Evolutionary conservation across 2,888 invertebrate species (phyloP), one percentile per base, ranked within the genome.

Genomic region (Odontomyia ornata): DNA sequence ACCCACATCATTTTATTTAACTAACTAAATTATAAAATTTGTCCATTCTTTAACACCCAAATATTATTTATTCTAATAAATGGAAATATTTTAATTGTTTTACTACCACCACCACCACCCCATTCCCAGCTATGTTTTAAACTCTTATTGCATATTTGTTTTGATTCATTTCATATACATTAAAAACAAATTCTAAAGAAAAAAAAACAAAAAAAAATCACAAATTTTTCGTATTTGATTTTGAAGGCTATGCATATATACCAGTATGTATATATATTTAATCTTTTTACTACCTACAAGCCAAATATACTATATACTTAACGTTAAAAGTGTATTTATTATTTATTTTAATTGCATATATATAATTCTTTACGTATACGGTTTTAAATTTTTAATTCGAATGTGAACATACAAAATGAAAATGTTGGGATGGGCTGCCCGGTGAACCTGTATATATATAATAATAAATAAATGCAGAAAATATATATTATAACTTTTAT

Each of bases 371-470:
- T n/a, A 5, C 9, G 36, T 36, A 36, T 36, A 36, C 36, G 9
- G 9, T 36, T n/a, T n/a, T n/a, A n/a, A 36, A 36, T 7, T 9
- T n/a, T 52, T 15, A n/a, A 82, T 79, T 81, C 82, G 81, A 83
- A 82, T 82, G n/a, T 27, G 67, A 11, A 71, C 2, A 73, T 73
- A 67, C 25, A 67, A 47, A 76, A 78, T 62, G 75, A 71, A 82
- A 83, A 85, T 86, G 86, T 86, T 86, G 86, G 86, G 86, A 86
- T 86, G 86, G 86, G 86, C 86, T 86, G 86, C 86, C 86, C 86
- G 86, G 85, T 86, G 85, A 86, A n/a, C n/a, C n/a, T n/a, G n/a
- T n/a, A n/a, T n/a, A n/a, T n/a, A n/a, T n/a, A n/a, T n/a, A n/a
- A 52, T 52, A n/a, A n/a, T n/a, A 52, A 52, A 52, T 52, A 18